phyloP scores from a whole-genome alignment of 1,140 invertebrate genomes.

The Drosophila lowei region DNA sequence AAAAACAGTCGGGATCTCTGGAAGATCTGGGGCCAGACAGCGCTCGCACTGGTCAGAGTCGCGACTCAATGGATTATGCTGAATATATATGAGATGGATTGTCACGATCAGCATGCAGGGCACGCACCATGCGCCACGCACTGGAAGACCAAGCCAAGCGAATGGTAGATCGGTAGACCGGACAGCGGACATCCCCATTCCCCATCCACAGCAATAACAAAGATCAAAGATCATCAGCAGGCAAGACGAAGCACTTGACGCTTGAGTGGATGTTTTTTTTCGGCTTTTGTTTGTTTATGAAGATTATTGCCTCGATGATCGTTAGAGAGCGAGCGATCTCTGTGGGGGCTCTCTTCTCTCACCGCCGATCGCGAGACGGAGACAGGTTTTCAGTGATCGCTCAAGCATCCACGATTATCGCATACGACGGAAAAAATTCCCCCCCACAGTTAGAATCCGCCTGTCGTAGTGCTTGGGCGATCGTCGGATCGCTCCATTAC shows the following conservation, averaged over 20 bases:
- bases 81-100: constrained; percentile 55
- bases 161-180: constrained; percentile 3
- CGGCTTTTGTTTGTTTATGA: constrained; percentile 23
- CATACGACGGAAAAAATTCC: constrained; percentile 26
- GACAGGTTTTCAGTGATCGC: constrained; percentile 57
- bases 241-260: neutral
- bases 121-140: constrained; percentile 44
- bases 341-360: constrained; percentile 9
- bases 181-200: constrained; percentile 32
- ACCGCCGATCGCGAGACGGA: constrained; percentile 39
- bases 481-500: constrained; percentile 13
- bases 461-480: constrained; percentile 26
- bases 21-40: constrained; percentile 57
- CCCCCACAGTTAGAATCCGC: constrained; percentile 57
- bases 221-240: constrained; percentile 6
- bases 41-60: constrained; percentile 35
- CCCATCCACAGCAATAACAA: constrained; percentile 8
- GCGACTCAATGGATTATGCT: constrained; percentile 59
- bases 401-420: constrained; percentile 37
- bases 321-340: constrained; percentile 6
- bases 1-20: constrained; percentile 48
- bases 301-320: constrained; percentile 12
- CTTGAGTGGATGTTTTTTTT: neutral
- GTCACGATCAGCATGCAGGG: constrained; percentile 49
- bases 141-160: constrained; percentile 24